These are phyloP conservation scores for Copsychus sechellarum DNA, from an alignment of 2,113 vertebrate species.

Conservation along the genomic window DNA sequence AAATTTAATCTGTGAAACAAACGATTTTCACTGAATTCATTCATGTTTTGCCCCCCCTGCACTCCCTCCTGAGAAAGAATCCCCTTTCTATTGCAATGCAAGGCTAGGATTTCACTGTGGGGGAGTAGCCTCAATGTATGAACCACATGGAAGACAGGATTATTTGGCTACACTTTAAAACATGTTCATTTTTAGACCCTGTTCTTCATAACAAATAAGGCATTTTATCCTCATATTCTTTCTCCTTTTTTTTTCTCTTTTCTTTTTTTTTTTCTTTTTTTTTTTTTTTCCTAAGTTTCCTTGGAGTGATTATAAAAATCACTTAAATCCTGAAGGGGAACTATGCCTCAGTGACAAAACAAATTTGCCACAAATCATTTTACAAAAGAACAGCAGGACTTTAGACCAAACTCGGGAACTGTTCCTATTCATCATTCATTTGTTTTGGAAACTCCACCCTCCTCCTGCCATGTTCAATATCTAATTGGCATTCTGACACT, in stretches of 20 bases:
- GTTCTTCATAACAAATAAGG: constrained; percentile 45
- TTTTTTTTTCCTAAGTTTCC: background rate
- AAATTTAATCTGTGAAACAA: background rate
- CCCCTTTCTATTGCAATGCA: background rate
- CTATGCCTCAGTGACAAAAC: constrained; percentile 95
- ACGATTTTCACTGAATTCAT: background rate
- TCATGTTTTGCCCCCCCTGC: background rate
- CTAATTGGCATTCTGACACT: constrained; percentile 92
- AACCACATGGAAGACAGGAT: background rate
- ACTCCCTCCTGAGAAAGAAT: background rate
- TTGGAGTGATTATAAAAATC: constrained; percentile 73
- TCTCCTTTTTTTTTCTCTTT: fast-evolving
- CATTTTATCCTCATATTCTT: background rate
- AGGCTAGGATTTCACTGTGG: constrained; percentile 5
- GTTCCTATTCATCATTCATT: constrained; percentile 85
- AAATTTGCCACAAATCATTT: constrained; percentile 99
- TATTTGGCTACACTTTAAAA: constrained; percentile 53
- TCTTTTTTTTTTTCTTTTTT: fast-evolving
- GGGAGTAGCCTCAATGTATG: background rate
- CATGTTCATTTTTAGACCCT: constrained; percentile 12
- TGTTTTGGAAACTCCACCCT: constrained; percentile 81
- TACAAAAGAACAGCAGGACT: constrained; percentile 94
- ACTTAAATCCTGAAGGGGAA: constrained; percentile 75
- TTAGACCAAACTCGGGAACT: constrained; percentile 81
- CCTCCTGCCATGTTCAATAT: constrained; percentile 85